Base-by-base conservation (phyloP, 2,113 vertebrate genomes). In the Chaetorhynchus papuensis region DNA sequence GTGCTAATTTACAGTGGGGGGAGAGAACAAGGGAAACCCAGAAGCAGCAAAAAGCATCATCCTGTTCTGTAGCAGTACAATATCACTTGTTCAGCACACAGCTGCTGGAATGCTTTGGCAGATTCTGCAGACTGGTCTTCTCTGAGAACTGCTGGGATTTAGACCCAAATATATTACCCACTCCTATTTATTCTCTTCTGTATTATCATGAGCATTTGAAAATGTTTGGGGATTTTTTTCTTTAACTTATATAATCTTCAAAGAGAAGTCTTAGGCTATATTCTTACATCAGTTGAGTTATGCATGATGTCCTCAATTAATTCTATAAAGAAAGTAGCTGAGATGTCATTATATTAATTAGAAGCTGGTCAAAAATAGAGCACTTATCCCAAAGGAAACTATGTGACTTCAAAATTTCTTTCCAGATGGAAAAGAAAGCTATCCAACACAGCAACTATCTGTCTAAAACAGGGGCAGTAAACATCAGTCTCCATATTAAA, bases 301-400 rank as follows among this genome's bases (percentile, higher is more conserved):
- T 22, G 22, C 26, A 88, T 42, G 16, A 70, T 60, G 47, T 68
- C 52, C 68, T 64, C 75, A 91, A 83, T 90, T 87, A 91, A 69
- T 77, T 92, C 68, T 41, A 77, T 66, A 41, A 74, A 45, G 39
- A 78, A 91, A 91, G 35, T 47, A 76, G 63, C 70, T 83, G 44
- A 75, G 42, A 89, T 66, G 18, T 54, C 54, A 90, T 77, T 89
- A 71, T 18, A 93, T 65, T 79, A 90, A 95, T 92, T 85, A 89
- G 69, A 87, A 89, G 22, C 5, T 82, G 44, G 26, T 66, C 26
- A 87, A 89, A 96, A 89, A 83, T 60, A 86, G 59, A 85, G 33
- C 45, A 61, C 50, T 77, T 90, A 59, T 79, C 75, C 68, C 60
- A 95, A 74, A 93, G 71, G 50, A 93, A 93, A 90, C 30, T 45